A percentile compares a stretch with the other conserved stretches of the same genome.
Evolutionary conservation across 2,888 invertebrate genomes (phyloP).

Genomic region (Synanthedon vespiformis): DNA sequence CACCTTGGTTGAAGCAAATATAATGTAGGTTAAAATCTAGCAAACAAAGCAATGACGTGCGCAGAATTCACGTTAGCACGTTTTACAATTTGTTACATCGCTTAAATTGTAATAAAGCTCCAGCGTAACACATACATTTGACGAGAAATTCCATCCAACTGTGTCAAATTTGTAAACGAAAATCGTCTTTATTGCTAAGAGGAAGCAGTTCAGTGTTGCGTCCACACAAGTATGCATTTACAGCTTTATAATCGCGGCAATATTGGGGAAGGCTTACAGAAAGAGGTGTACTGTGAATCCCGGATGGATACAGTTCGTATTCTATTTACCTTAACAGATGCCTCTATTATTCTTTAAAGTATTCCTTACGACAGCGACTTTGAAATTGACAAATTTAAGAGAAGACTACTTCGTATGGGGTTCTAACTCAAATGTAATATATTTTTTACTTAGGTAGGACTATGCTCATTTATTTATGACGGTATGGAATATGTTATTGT

Average conservation of each 20-base stretch:
- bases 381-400: constrained; percentile 5
- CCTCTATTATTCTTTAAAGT: constrained; percentile 50
- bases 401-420: background rate
- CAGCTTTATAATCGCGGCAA: constrained; percentile 12
- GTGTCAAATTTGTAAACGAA: constrained; percentile 7
- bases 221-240: constrained; percentile 7
- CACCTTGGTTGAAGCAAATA: constrained; percentile 8
- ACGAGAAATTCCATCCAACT: constrained; percentile 20
- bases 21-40: constrained; percentile 25
- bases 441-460: too few species aligned
- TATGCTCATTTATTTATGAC: too few species aligned
- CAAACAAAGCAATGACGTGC: constrained; percentile 55
- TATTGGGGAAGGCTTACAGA: constrained; percentile 39
- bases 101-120: constrained; percentile 66
- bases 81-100: constrained; percentile 65
- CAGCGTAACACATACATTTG: constrained; percentile 46
- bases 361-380: constrained; percentile 28
- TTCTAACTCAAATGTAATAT: too few species aligned
- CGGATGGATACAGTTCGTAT: constrained; percentile 57
- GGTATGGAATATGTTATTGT: too few species aligned
- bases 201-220: constrained; percentile 4
- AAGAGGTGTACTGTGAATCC: constrained; percentile 57
- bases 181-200: constrained; percentile 8
- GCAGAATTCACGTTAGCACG: constrained; percentile 51
- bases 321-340: constrained; percentile 61